Conservation (phyloP, 2,797 vertebrate species). For the Chelon labrosus region DNA sequence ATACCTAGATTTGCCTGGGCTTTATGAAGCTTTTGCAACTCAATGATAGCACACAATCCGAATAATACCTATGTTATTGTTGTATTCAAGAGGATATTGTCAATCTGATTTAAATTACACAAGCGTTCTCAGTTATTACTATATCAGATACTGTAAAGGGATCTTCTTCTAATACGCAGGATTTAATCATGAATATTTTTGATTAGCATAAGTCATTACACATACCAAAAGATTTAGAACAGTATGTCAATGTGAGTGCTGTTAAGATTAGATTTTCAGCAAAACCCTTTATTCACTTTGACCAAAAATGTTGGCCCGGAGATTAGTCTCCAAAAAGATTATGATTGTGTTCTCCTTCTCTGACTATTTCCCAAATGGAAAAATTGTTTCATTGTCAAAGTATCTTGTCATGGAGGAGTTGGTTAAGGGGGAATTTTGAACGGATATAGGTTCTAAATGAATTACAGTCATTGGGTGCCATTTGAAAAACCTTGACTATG, state of each 20-base stretch:
- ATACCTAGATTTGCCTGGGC: conserved; percentile 15
- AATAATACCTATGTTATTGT: neutral
- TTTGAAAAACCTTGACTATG: neutral
- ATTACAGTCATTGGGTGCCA: neutral
- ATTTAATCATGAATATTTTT: neutral
- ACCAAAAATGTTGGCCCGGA: too few relatives aligned
- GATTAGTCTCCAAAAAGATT: neutral
- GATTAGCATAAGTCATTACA: neutral
- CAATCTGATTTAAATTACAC: conserved; percentile 1
- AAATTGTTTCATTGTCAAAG: too few relatives aligned
- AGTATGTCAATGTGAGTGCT: neutral
- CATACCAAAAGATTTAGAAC: neutral
- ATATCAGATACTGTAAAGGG: neutral
- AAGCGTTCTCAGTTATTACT: neutral
- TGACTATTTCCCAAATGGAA: too few relatives aligned
- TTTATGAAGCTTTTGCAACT: conserved; percentile 14
- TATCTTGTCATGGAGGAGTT: too few relatives aligned
- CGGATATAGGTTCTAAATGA: neutral
- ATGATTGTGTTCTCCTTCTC: neutral
- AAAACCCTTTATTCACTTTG: neutral
- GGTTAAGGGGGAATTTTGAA: neutral
- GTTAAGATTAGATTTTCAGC: neutral
- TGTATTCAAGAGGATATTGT: conserved; percentile 1
- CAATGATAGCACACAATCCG: neutral
- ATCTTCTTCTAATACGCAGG: neutral